phyloP scores from a whole-genome alignment of 2,113 vertebrate species.

The Baryphthengus martii region DNA sequence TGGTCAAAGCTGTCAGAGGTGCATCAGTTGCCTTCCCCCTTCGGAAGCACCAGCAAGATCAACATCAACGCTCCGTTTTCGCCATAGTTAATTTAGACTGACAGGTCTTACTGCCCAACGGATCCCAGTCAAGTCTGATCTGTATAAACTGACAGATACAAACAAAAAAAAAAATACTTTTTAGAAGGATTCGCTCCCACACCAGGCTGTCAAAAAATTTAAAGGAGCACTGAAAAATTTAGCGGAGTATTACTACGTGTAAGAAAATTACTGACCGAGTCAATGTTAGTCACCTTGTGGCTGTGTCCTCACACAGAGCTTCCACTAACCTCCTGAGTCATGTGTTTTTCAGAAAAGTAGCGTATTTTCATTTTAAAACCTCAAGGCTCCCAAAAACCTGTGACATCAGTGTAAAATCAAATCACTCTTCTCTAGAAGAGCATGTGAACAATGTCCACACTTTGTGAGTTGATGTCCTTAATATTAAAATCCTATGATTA shows the following conservation, averaged over 20 bases:
- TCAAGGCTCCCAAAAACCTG: not conserved
- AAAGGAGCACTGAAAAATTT: not conserved
- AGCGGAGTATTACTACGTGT: not conserved
- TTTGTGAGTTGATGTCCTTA: not conserved
- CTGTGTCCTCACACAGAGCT: not conserved
- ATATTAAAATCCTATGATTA: not conserved
- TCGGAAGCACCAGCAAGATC: not conserved
- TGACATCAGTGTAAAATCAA: not conserved
- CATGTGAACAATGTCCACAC: rapidly evolving
- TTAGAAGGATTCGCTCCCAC: not conserved
- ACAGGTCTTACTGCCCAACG: not conserved
- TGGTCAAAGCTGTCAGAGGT: not conserved
- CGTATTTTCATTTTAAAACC: not conserved
- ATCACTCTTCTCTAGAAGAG: not conserved
- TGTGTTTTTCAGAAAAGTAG: not conserved
- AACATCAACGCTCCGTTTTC: not conserved
- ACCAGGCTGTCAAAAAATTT: not conserved
- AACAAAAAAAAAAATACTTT: not conserved
- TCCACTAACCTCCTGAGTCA: not conserved
- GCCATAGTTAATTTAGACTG: not conserved
- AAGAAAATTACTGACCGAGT: not conserved
- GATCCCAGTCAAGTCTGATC: not conserved
- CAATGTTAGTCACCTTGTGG: not conserved
- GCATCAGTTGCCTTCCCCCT: not conserved
- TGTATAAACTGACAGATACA: not conserved